These are phyloP conservation scores for Abrostola tripartita DNA, from an alignment of 2,888 invertebrate genomes.

Conservation along the genomic window DNA sequence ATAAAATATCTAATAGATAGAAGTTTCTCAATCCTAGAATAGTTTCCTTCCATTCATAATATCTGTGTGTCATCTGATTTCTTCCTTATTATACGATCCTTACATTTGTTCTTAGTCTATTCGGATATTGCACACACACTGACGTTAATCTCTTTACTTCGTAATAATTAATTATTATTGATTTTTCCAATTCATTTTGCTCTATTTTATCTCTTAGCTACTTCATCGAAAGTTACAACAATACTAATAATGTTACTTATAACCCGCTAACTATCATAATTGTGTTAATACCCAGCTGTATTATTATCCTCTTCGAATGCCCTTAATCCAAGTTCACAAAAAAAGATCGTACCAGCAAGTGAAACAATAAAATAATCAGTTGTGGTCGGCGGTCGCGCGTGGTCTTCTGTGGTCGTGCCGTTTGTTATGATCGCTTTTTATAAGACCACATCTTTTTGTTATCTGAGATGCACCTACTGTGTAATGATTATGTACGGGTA, in stretches of 20 bases:
- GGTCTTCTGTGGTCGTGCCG: slow-evolving; percentile 71
- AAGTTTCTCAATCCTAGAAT: no score
- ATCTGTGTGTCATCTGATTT: no score
- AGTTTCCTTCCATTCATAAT: no score
- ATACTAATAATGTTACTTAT: background rate
- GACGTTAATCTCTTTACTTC: no score
- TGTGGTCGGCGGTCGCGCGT: slow-evolving; percentile 45
- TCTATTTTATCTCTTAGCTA: no score
- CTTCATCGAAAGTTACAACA: no score
- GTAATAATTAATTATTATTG: no score
- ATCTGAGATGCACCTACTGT: slow-evolving; percentile 75
- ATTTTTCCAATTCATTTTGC: no score
- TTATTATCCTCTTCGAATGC: slow-evolving; percentile 12
- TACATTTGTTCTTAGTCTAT: no score
- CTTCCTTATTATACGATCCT: no score
- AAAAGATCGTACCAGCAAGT: slow-evolving; percentile 42
- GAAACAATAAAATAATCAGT: slow-evolving; percentile 75
- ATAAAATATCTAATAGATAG: no score
- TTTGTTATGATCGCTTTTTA: slow-evolving; percentile 76
- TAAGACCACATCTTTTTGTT: slow-evolving; percentile 75
- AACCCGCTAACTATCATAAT: background rate
- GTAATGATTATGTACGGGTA: slow-evolving; percentile 75
- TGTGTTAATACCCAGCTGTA: background rate
- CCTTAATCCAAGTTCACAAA: slow-evolving; percentile 30
- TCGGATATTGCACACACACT: no score